phyloP scores from a whole-genome alignment of 2,113 vertebrate species.

The Cavia aperea region DNA sequence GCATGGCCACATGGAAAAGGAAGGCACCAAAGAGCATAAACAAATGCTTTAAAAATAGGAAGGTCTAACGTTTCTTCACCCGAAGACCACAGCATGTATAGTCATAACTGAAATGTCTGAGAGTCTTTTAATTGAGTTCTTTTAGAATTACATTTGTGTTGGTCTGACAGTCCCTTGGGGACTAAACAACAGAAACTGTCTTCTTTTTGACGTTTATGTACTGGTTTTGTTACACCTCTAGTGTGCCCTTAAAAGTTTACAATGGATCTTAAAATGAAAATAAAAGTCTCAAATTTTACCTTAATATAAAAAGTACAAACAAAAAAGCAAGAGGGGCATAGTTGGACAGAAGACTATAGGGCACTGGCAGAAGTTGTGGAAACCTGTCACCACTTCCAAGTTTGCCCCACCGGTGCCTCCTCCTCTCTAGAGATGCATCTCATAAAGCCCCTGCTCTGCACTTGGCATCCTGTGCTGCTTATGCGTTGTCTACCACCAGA shows the following conservation, averaged over 20 bases:
- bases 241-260: neutral
- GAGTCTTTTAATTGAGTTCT: neutral
- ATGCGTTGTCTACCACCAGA: rapidly evolving
- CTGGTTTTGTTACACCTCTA: neutral
- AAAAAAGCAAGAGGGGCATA: neutral
- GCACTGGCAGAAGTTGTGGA: neutral
- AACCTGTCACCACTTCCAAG: neutral
- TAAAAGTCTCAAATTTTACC: neutral
- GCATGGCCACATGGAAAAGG: constrained; percentile 48
- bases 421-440: neutral
- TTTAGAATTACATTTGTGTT: constrained; percentile 40
- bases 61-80: neutral
- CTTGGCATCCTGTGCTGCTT: neutral
- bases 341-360: neutral
- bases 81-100: neutral
- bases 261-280: constrained; percentile 5
- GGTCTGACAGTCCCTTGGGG: neutral
- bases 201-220: constrained; percentile 45
- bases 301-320: constrained; percentile 5
- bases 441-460: neutral
- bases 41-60: constrained; percentile 51
- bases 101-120: constrained; percentile 56
- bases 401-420: neutral
- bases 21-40: constrained; percentile 51
- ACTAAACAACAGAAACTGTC: constrained; percentile 36